Percentiles rank a stretch among this genome's conserved stretches.
Conservation (phyloP, 2,113 vertebrate species). For the Camelus dromedarius region DNA sequence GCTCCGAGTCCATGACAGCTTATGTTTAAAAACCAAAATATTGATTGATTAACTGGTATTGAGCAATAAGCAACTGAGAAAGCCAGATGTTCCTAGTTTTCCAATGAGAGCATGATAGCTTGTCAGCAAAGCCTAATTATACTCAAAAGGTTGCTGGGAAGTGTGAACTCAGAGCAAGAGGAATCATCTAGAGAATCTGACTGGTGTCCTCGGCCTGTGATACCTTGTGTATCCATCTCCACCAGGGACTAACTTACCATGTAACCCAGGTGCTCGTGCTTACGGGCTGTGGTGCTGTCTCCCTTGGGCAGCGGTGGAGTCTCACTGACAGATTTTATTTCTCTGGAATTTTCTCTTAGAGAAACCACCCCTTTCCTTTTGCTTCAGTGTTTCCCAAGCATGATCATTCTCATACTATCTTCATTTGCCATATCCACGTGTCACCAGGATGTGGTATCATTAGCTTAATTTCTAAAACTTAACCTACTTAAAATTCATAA, state of each 20-base stretch:
- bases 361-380: not conserved
- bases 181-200: not conserved
- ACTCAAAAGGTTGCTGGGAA: slow-evolving; percentile 36
- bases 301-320: not conserved
- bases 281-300: not conserved
- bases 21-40: slow-evolving; percentile 24
- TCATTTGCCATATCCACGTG: not conserved
- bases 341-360: slow-evolving; percentile 6
- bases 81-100: slow-evolving; percentile 11
- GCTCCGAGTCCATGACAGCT: not conserved
- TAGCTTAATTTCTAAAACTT: not conserved
- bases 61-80: slow-evolving; percentile 34
- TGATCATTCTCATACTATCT: not conserved
- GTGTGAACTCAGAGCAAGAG: not conserved
- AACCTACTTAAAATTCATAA: not conserved
- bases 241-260: not conserved
- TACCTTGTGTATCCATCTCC: rapidly evolving
- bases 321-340: not conserved
- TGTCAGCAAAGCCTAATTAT: not conserved
- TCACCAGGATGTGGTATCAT: not conserved
- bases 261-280: not conserved
- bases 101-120: slow-evolving; percentile 31
- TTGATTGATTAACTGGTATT: slow-evolving; percentile 27
- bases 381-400: not conserved
- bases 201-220: not conserved